Conservation (phyloP, 2,113 vertebrate species). For the Odocoileus virginianus region DNA sequence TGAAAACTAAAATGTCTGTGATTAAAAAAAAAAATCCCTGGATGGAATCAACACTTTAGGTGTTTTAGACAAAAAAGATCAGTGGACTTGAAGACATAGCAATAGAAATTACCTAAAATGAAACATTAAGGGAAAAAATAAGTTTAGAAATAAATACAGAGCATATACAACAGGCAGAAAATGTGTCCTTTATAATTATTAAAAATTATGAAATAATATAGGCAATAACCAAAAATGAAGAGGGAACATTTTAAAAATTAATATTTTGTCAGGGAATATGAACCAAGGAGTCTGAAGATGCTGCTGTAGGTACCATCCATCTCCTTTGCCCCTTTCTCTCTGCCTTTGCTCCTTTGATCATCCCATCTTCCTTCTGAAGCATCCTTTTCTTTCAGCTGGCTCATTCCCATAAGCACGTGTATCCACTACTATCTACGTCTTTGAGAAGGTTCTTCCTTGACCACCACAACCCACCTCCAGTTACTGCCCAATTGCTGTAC, state of each 20-base stretch:
- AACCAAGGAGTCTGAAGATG: not conserved
- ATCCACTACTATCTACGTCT: not conserved
- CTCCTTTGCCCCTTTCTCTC: not conserved
- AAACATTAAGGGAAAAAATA: not conserved
- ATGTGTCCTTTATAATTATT: not conserved
- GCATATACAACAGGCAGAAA: not conserved
- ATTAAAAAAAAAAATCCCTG: not conserved
- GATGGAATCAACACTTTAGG: not conserved
- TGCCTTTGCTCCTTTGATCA: not conserved
- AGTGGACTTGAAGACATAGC: not conserved
- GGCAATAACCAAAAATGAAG: not conserved
- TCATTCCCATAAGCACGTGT: not conserved
- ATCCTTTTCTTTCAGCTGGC: not conserved
- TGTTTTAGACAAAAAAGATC: not conserved
- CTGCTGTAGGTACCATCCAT: not conserved
- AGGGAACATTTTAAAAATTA: not conserved
- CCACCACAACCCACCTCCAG: not conserved
- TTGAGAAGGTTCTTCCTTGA: not conserved
- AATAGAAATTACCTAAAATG: not conserved
- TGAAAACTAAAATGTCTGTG: not conserved
- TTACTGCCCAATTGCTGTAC: not conserved
- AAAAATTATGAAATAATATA: not conserved
- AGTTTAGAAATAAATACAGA: not conserved
- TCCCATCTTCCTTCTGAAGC: not conserved
- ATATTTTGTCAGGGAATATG: not conserved